Percentiles rank a stretch among this genome's conserved stretches.
Evolutionary conservation across 2,888 invertebrate genomes (phyloP).

Genomic region (Rhagium mordax): DNA sequence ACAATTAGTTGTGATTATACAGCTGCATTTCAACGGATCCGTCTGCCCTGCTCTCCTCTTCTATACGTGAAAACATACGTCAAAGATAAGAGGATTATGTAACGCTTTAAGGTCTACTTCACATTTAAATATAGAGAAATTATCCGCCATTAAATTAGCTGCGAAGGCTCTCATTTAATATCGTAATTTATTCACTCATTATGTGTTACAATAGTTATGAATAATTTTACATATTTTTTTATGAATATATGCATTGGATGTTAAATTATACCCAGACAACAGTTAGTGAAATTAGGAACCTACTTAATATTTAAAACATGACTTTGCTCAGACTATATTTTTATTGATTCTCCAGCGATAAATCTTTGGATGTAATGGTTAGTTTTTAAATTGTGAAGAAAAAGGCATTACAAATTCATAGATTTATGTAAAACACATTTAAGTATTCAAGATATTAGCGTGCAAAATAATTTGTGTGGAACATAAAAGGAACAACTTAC

Average conservation of each 20-base stretch:
- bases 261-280: not conserved
- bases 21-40: conserved; percentile 33
- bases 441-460: too few relatives aligned
- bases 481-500: too few relatives aligned
- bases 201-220: not conserved
- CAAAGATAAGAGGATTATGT: conserved; percentile 15
- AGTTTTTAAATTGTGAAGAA: too few relatives aligned
- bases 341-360: too few relatives aligned
- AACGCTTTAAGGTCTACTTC: conserved; percentile 11
- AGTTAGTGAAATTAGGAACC: not conserved
- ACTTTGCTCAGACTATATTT: too few relatives aligned
- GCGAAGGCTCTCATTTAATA: conserved; percentile 28
- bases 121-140: conserved; percentile 33
- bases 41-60: conserved; percentile 12
- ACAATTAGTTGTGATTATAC: conserved; percentile 39
- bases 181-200: conserved; percentile 24
- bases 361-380: too few relatives aligned
- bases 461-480: too few relatives aligned
- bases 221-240: conserved; percentile 9
- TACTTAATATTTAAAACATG: not conserved
- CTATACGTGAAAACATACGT: conserved; percentile 4
- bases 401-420: too few relatives aligned
- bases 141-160: conserved; percentile 23
- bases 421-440: too few relatives aligned
- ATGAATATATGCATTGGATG: not conserved